Conservation (phyloP, 2,888 invertebrate species). For the Epistrophe eligans region DNA sequence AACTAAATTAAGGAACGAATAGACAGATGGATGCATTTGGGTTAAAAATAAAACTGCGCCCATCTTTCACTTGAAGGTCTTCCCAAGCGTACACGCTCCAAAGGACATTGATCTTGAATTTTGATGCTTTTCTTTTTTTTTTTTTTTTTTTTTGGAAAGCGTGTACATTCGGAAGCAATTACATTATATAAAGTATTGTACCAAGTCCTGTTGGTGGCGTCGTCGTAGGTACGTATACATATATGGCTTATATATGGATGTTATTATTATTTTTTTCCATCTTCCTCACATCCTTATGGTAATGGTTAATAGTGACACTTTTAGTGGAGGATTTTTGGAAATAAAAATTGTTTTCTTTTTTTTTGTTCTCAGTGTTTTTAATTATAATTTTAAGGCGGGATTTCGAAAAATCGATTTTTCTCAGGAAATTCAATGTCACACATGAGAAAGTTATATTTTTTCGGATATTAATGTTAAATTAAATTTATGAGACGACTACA, state of each 20-base stretch:
- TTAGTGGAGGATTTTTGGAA: constrained; percentile 64
- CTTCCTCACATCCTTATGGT: constrained; percentile 71
- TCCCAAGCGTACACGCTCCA: constrained; percentile 67
- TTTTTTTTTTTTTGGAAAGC: constrained; percentile 40
- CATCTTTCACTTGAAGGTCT: constrained; percentile 73
- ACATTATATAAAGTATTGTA: constrained; percentile 77
- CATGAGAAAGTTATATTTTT: constrained; percentile 39
- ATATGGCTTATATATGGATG: no score
- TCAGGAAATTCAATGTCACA: constrained; percentile 72
- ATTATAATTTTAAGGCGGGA: constrained; percentile 61
- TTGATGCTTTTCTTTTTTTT: constrained; percentile 12
- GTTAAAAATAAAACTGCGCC: constrained; percentile 72
- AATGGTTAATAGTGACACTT: constrained; percentile 74
- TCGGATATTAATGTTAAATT: constrained; percentile 33
- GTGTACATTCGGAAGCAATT: constrained; percentile 82
- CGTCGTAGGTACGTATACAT: background rate
- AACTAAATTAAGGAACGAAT: constrained; percentile 70
- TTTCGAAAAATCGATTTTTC: constrained; percentile 68
- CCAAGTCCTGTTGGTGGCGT: constrained; percentile 21
- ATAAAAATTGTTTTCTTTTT: constrained; percentile 38
- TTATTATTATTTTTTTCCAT: constrained; percentile 19
- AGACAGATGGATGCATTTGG: constrained; percentile 76
- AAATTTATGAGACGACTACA: constrained; percentile 66
- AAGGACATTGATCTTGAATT: constrained; percentile 74
- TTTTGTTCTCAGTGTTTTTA: constrained; percentile 30